These are phyloP conservation scores for Andrena bucephala DNA, from an alignment of 2,888 invertebrate genomes.

Conservation along the genomic window DNA sequence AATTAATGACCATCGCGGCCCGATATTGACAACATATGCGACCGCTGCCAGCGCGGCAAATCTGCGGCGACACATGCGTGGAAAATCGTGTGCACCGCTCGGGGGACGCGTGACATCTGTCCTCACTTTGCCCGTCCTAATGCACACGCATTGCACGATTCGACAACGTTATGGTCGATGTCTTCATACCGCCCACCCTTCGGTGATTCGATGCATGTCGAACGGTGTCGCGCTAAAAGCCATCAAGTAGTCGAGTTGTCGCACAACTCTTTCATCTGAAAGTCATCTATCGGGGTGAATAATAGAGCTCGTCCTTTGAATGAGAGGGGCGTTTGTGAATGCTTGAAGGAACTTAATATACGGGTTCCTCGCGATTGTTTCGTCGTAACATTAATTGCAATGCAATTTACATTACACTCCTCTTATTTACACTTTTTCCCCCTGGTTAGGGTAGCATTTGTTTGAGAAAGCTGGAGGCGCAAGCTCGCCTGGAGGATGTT, in stretches of 20 bases:
- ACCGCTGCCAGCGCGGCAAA: conserved; percentile 63
- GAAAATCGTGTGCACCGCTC: conserved; percentile 72
- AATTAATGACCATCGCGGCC: conserved; percentile 63
- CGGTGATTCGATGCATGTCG: conserved; percentile 5
- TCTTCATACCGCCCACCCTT: conserved; percentile 67
- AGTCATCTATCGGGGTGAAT: conserved; percentile 1
- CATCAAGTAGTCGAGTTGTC: background rate
- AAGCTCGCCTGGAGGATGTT: conserved; percentile 29
- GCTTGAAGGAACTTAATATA: too few species aligned
- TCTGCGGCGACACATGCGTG: conserved; percentile 78
- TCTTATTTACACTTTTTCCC: background rate
- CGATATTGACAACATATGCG: conserved; percentile 72
- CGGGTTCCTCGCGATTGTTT: too few species aligned
- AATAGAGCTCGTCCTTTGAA: background rate
- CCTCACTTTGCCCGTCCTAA: conserved; percentile 69
- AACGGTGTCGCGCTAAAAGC: background rate
- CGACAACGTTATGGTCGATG: conserved; percentile 67
- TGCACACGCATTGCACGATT: conserved; percentile 61
- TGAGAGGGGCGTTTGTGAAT: too few species aligned
- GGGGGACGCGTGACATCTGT: conserved; percentile 76
- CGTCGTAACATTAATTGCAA: too few species aligned
- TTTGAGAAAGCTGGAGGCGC: conserved; percentile 16
- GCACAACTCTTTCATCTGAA: conserved; percentile 3
- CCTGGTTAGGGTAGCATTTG: conserved; percentile 2
- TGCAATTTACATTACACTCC: background rate